A percentile compares a stretch with the other conserved stretches of the same genome.
These are phyloP conservation scores for Lipophrys pholis DNA, from an alignment of 2,113 vertebrate genomes.

Conservation along the genomic window DNA sequence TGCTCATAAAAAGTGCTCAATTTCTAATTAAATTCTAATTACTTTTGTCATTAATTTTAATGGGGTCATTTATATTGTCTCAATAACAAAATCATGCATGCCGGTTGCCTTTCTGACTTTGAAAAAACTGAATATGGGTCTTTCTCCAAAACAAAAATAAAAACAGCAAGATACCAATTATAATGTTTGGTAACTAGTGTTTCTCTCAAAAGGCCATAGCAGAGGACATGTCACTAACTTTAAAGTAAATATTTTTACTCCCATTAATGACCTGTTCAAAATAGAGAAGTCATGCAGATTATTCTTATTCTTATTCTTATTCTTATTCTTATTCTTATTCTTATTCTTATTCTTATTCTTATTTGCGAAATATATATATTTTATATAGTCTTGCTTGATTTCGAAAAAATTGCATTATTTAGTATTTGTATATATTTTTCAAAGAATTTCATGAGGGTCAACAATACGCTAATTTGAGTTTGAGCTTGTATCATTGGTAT, in stretches of 20 bases:
- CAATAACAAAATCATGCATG: constrained; percentile 46
- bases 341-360: too few species aligned
- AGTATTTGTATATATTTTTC: background rate
- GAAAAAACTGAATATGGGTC: constrained; percentile 40
- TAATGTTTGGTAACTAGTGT: constrained; percentile 28
- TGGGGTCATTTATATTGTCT: constrained; percentile 71
- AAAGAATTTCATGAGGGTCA: background rate
- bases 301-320: too few species aligned
- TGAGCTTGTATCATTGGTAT: background rate
- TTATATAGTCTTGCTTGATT: too few species aligned
- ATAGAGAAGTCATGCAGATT: too few species aligned
- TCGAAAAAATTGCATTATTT: background rate
- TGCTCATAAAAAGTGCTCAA: constrained; percentile 70
- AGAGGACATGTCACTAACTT: constrained; percentile 26
- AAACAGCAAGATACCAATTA: constrained; percentile 55
- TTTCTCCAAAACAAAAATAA: constrained; percentile 30
- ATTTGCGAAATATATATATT: too few species aligned
- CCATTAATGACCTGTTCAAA: too few species aligned
- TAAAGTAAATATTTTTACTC: constrained; percentile 1
- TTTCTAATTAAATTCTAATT: constrained; percentile 77
- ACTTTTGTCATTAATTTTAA: constrained; percentile 77
- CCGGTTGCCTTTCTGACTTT: constrained; percentile 37
- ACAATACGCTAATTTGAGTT: background rate
- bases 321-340: too few species aligned
- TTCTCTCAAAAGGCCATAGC: constrained; percentile 14